Conservation (phyloP, 1,140 invertebrate species). For the Asobara japonica region DNA sequence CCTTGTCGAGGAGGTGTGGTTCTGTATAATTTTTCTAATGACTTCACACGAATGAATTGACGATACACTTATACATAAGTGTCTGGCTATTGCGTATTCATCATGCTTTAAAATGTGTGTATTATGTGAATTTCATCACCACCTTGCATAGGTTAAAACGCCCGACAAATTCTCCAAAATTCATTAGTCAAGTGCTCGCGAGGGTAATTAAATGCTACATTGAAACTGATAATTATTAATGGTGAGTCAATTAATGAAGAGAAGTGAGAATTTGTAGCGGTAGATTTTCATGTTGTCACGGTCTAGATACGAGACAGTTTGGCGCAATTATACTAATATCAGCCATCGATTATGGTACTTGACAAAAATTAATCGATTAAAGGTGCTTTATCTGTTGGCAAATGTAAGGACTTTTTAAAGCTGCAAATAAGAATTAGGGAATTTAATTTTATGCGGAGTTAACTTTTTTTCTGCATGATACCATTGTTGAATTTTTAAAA, state of each 20-base stretch:
- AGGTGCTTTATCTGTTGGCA: too few relatives aligned
- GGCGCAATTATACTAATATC: background rate
- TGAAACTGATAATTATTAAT: background rate
- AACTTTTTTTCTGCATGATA: too few relatives aligned
- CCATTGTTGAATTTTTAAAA: too few relatives aligned
- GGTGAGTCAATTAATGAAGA: background rate
- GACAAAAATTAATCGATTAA: background rate
- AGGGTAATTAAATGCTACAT: background rate
- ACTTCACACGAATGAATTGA: conserved; percentile 3
- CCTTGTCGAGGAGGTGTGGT: conserved; percentile 37
- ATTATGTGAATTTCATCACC: background rate
- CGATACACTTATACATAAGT: background rate
- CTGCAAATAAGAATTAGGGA: too few relatives aligned
- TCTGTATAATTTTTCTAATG: conserved; percentile 30
- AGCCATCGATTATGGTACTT: background rate
- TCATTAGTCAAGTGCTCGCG: background rate
- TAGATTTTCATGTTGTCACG: background rate
- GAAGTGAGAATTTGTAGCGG: background rate
- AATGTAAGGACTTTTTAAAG: too few relatives aligned
- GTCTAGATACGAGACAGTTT: background rate
- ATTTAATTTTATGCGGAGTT: too few relatives aligned
- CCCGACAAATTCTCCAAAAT: background rate
- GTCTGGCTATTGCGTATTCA: background rate
- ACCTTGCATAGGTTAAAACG: background rate
- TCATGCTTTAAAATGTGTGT: background rate